Conservation (phyloP, 2,113 vertebrate genomes). For the Tachysurus fulvidraco region DNA sequence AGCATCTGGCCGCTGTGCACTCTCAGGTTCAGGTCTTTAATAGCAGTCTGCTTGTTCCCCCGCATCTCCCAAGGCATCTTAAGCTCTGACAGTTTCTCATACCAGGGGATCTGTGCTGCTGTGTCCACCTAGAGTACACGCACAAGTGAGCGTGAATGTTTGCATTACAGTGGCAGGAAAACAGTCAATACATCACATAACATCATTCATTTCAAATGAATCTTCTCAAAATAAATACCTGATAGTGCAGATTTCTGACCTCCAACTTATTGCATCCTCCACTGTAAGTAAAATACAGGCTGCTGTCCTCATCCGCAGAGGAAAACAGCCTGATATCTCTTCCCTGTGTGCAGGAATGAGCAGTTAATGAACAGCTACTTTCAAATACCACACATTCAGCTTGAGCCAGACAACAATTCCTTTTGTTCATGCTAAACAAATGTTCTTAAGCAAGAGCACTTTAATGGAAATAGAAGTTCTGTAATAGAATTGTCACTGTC, state of each 20-base stretch:
- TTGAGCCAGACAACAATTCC: background rate
- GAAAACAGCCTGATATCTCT: conserved; percentile 79
- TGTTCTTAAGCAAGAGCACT: background rate
- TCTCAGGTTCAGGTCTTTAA: conserved; percentile 84
- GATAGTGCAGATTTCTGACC: conserved; percentile 85
- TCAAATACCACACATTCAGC: conserved; percentile 7
- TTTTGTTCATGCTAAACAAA: background rate
- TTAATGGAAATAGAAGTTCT: background rate
- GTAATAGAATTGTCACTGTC: background rate
- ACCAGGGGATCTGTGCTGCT: conserved; percentile 90
- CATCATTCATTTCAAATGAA: background rate
- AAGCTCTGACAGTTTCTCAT: conserved; percentile 84
- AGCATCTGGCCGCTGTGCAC: conserved; percentile 94
- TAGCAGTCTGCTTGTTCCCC: conserved; percentile 72
- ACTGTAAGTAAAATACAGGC: conserved; percentile 93
- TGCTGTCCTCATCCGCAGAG: conserved; percentile 84
- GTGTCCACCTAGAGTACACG: conserved; percentile 76
- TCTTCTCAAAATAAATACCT: conserved; percentile 69
- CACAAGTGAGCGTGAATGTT: background rate
- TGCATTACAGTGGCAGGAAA: background rate
- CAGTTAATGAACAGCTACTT: background rate
- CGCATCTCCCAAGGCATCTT: conserved; percentile 83
- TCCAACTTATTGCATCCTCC: conserved; percentile 85
- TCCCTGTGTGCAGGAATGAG: conserved; percentile 51
- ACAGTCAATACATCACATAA: background rate